Evolutionary conservation across 2,797 vertebrate genomes (phyloP).

Genomic region (Megaceryle alcyon): DNA sequence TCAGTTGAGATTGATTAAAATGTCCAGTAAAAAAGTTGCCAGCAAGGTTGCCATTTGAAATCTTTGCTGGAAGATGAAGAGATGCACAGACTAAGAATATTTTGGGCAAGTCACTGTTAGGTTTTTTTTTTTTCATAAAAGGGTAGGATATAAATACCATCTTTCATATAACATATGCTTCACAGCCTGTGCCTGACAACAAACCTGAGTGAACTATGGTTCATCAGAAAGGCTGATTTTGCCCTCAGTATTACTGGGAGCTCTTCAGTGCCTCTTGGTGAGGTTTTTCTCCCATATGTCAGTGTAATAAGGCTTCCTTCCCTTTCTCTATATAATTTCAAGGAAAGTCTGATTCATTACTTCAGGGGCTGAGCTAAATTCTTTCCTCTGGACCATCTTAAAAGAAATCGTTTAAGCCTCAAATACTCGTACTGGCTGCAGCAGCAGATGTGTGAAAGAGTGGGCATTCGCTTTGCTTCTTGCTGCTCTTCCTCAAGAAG

Average conservation of each 20-base stretch:
- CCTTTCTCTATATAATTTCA: neutral
- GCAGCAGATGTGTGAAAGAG: neutral
- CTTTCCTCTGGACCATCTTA: neutral
- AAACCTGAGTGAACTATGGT: neutral
- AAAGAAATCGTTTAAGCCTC: conserved; percentile 8
- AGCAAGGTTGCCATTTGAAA: neutral
- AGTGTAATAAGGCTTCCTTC: neutral
- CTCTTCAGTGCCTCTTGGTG: neutral
- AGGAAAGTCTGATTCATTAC: conserved; percentile 2
- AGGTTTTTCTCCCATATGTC: neutral
- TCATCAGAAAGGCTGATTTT: conserved; percentile 17
- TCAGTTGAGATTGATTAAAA: conserved; percentile 9
- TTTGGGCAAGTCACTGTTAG: neutral
- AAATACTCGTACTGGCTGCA: neutral
- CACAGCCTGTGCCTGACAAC: neutral
- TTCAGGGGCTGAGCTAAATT: conserved; percentile 14
- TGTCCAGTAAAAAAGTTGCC: neutral
- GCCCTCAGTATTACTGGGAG: neutral
- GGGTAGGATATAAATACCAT: conserved; percentile 8
- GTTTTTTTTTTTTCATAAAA: neutral
- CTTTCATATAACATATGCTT: neutral
- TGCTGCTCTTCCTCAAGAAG: neutral
- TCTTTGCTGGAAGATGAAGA: conserved; percentile 1
- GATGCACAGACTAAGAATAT: neutral
- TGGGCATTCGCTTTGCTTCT: neutral